phyloP scores from a whole-genome alignment of 2,797 vertebrate species.

The Ateles fusciceps region DNA sequence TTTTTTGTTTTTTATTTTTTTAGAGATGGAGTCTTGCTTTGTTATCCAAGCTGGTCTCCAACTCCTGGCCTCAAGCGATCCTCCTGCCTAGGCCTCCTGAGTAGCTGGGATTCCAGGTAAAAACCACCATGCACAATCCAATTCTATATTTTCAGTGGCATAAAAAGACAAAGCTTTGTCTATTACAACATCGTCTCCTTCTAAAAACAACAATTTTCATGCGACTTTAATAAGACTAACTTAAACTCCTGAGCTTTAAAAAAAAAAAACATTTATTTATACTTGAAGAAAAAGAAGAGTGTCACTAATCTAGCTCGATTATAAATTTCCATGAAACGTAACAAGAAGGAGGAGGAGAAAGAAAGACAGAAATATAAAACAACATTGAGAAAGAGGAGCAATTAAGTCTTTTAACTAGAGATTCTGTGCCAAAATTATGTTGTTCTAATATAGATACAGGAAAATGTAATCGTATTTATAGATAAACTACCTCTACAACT shows the following conservation, averaged over 20 bases:
- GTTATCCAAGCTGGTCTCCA: neutral
- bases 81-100: neutral
- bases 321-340: constrained; percentile 20
- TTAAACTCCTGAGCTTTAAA: neutral
- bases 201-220: neutral
- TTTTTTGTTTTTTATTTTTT: neutral
- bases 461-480: neutral
- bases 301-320: neutral
- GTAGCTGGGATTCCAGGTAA: neutral
- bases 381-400: neutral
- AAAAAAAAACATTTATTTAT: neutral
- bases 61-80: neutral
- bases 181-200: neutral
- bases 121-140: neutral
- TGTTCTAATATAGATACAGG: neutral
- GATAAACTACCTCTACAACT: neutral
- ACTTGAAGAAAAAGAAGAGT: neutral
- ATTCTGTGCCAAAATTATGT: constrained; percentile 3
- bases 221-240: neutral
- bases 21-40: neutral
- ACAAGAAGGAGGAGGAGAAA: neutral
- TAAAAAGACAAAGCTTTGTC: neutral
- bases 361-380: neutral
- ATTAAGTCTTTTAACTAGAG: neutral
- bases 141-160: neutral